Conservation (phyloP, 2,888 invertebrate genomes). For the Carcina quercana region DNA sequence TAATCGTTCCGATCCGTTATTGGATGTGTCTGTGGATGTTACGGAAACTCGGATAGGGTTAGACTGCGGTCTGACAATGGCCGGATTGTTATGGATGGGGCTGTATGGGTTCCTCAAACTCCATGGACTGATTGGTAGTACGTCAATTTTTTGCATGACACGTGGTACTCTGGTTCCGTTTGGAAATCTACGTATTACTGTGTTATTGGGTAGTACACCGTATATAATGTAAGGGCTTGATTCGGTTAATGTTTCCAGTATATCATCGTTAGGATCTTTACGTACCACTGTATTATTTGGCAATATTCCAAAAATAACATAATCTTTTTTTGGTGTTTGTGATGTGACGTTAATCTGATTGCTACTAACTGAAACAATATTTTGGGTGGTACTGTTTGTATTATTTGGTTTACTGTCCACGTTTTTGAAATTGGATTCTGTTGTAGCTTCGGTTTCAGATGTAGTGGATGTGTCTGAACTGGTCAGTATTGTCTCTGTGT, state of each 20-base stretch:
- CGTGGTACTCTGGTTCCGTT: slow-evolving; percentile 87
- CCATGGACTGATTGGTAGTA: slow-evolving; percentile 75
- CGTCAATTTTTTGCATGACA: slow-evolving; percentile 72
- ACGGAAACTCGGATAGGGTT: slow-evolving; percentile 77
- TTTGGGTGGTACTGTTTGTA: slow-evolving; percentile 30
- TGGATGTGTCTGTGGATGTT: slow-evolving; percentile 71
- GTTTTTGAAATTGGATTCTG: too few species aligned
- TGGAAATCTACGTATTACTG: slow-evolving; percentile 85
- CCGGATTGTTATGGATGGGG: slow-evolving; percentile 74
- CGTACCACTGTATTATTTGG: slow-evolving; percentile 87
- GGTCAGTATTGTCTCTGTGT: slow-evolving; percentile 29
- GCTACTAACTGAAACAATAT: slow-evolving; percentile 25
- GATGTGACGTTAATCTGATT: slow-evolving; percentile 31
- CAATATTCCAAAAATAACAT: slow-evolving; percentile 83
- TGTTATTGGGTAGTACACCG: slow-evolving; percentile 85
- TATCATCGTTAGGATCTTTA: slow-evolving; percentile 80
- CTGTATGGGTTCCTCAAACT: slow-evolving; percentile 76
- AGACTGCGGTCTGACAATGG: slow-evolving; percentile 72
- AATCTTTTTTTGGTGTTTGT: slow-evolving; percentile 76
- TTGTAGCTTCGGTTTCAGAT: neutral
- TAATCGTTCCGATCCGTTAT: slow-evolving; percentile 73
- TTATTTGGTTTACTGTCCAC: slow-evolving; percentile 25
- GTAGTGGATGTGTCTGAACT: slow-evolving; percentile 17
- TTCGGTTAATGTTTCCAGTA: slow-evolving; percentile 79
- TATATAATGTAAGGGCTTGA: slow-evolving; percentile 83